phyloP scores from a whole-genome alignment of 2,797 vertebrate genomes.

The Danio kyathit region DNA sequence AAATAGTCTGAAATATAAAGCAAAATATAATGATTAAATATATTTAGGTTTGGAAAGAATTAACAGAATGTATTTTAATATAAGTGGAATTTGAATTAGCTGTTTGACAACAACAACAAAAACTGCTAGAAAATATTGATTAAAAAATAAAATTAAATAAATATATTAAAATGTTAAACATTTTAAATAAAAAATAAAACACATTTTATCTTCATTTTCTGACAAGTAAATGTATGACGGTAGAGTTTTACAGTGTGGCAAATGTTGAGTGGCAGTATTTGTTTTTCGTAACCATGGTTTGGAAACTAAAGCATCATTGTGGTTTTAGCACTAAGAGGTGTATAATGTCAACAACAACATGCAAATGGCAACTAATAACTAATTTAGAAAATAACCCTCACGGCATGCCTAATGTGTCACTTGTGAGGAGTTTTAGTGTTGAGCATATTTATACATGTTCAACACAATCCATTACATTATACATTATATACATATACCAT shows the following conservation, averaged over 20 bases:
- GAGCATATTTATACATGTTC: neutral
- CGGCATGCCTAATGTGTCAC: neutral
- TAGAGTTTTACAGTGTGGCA: neutral
- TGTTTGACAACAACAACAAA: neutral
- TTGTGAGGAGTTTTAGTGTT: neutral
- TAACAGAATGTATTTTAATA: neutral
- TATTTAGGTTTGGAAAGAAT: neutral
- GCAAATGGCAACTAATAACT: too few relatives aligned
- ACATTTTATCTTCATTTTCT: too few relatives aligned
- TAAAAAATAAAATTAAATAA: too few relatives aligned
- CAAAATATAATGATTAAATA: neutral
- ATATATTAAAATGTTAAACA: too few relatives aligned
- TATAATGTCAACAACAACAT: neutral
- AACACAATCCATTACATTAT: neutral
- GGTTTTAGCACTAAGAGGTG: conserved; percentile 18
- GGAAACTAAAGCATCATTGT: conserved; percentile 13
- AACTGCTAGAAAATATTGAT: neutral
- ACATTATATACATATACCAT: too few relatives aligned
- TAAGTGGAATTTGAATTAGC: neutral
- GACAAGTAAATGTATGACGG: neutral
- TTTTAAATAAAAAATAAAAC: too few relatives aligned
- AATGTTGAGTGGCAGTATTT: neutral
- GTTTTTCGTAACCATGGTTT: conserved; percentile 3
- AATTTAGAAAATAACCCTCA: neutral
- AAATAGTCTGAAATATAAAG: too few relatives aligned